Evolutionary conservation across 2,888 invertebrate species (phyloP).

Genomic region (Eupithecia subfuscata): DNA sequence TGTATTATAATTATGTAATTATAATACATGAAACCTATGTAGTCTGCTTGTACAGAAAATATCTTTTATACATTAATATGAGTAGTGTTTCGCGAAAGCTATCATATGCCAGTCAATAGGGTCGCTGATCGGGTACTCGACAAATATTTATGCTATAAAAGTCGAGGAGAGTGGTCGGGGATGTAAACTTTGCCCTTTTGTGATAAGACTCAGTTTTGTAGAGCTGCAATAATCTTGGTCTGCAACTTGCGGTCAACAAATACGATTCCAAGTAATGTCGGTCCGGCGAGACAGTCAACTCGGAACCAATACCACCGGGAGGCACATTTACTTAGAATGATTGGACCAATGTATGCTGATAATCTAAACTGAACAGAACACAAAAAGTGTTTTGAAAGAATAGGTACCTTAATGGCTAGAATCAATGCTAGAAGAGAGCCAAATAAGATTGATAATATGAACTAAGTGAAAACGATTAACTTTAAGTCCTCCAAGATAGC

Average conservation of each 20-base stretch:
- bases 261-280: slow-evolving; percentile 59
- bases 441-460: neutral
- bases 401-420: neutral
- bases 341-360: slow-evolving; percentile 22
- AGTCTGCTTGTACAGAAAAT: neutral
- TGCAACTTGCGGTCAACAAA: slow-evolving; percentile 67
- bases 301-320: slow-evolving; percentile 41
- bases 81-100: slow-evolving; percentile 66
- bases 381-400: neutral
- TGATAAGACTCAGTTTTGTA: slow-evolving; percentile 36
- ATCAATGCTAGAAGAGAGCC: neutral
- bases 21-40: neutral
- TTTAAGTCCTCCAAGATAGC: neutral
- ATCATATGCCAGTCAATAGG: slow-evolving; percentile 70
- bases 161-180: slow-evolving; percentile 47
- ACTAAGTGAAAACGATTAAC: neutral
- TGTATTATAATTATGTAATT: too few species aligned
- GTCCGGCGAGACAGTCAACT: slow-evolving; percentile 43
- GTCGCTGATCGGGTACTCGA: slow-evolving; percentile 67
- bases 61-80: slow-evolving; percentile 16
- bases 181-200: slow-evolving; percentile 33
- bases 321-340: slow-evolving; percentile 41
- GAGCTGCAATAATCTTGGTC: slow-evolving; percentile 37
- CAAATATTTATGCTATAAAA: slow-evolving; percentile 73
- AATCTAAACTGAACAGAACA: neutral